phyloP scores from a whole-genome alignment of 2,888 invertebrate species.

The Dichetophora obliterata region DNA sequence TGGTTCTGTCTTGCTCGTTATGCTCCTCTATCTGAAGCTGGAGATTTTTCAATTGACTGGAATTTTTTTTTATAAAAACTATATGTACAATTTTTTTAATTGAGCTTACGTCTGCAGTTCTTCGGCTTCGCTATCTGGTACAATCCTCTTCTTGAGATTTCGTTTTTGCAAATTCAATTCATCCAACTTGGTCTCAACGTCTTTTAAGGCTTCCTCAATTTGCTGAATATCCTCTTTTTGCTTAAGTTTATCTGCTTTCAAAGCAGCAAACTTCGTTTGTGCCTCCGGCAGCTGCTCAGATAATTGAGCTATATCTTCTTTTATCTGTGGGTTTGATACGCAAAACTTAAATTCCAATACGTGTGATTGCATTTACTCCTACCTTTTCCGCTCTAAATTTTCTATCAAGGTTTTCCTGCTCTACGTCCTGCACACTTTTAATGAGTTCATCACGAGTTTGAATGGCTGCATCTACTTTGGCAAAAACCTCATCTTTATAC shows the following conservation, averaged over 20 bases:
- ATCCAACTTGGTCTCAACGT: slow-evolving; percentile 47
- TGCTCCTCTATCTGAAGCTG: slow-evolving; percentile 49
- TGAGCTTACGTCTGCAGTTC: slow-evolving; percentile 39
- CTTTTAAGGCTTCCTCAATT: slow-evolving; percentile 41
- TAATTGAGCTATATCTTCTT: slow-evolving; percentile 43
- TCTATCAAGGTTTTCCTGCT: slow-evolving; percentile 50
- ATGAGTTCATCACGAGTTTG: slow-evolving; percentile 50
- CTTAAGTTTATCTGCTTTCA: slow-evolving; percentile 33
- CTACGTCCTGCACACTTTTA: slow-evolving; percentile 39
- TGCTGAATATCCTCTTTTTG: slow-evolving; percentile 48
- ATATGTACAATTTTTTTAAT: neutral
- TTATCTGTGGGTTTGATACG: slow-evolving; percentile 31
- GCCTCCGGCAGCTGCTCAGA: slow-evolving; percentile 47
- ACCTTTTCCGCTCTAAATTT: slow-evolving; percentile 47
- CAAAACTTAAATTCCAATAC: neutral
- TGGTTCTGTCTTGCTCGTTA: slow-evolving; percentile 29
- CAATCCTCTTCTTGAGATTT: slow-evolving; percentile 52
- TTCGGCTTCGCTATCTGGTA: slow-evolving; percentile 55
- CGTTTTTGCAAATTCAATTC: slow-evolving; percentile 48
- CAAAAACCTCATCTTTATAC: slow-evolving; percentile 59
- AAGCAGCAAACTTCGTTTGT: slow-evolving; percentile 38
- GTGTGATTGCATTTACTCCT: neutral
- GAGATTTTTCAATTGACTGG: slow-evolving; percentile 36
- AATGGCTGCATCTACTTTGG: slow-evolving; percentile 51
- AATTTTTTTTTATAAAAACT: neutral